Evolutionary conservation across 2,888 invertebrate species (phyloP).

Genomic region (Synanthedon andrenaeformis): DNA sequence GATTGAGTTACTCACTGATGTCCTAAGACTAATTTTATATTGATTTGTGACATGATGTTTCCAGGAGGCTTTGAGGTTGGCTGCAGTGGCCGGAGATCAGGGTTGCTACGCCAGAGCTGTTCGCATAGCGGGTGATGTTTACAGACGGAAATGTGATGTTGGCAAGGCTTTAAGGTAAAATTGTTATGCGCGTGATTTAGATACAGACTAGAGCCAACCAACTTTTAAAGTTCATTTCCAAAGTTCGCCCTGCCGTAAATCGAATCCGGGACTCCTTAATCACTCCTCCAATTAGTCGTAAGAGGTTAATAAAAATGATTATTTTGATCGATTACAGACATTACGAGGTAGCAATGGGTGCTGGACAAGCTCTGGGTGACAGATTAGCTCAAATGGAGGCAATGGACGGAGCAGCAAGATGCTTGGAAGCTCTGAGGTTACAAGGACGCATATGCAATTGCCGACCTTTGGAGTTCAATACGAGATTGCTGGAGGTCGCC

Average conservation of each 20-base stretch:
- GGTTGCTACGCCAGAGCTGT: slow-evolving; percentile 87
- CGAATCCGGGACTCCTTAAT: background rate
- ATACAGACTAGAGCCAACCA: too few species aligned
- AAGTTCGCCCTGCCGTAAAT: too few species aligned
- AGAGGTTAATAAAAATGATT: too few species aligned
- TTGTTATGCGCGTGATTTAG: background rate
- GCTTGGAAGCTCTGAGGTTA: slow-evolving; percentile 79
- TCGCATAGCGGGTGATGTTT: slow-evolving; percentile 86
- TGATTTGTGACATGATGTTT: slow-evolving; percentile 9
- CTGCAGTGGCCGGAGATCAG: slow-evolving; percentile 85
- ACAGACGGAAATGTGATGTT: slow-evolving; percentile 83
- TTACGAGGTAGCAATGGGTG: slow-evolving; percentile 90
- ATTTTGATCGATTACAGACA: slow-evolving; percentile 67
- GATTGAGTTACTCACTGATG: too few species aligned
- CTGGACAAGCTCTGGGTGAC: slow-evolving; percentile 83
- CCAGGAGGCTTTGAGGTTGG: slow-evolving; percentile 83
- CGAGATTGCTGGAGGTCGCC: slow-evolving; percentile 84
- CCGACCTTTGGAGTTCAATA: slow-evolving; percentile 87
- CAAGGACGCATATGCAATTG: slow-evolving; percentile 91
- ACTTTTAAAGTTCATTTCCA: too few species aligned
- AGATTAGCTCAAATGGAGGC: slow-evolving; percentile 90
- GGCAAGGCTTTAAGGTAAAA: slow-evolving; percentile 70
- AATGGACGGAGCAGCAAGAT: slow-evolving; percentile 88
- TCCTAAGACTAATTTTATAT: background rate
- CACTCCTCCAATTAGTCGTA: too few species aligned